phyloP scores from a whole-genome alignment of 1,140 invertebrate species.

The Acarapis woodi region DNA sequence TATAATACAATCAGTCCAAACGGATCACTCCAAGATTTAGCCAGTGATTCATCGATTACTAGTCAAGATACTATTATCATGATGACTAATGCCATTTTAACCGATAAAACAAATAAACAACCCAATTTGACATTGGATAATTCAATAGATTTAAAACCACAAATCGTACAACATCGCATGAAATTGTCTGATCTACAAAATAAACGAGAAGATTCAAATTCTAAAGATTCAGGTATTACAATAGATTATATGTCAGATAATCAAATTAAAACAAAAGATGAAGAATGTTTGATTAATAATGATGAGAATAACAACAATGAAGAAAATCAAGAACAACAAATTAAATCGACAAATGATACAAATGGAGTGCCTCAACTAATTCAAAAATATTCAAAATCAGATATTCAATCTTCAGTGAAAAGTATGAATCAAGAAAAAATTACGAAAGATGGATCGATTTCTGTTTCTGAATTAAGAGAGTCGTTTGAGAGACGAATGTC shows the following conservation, averaged over 20 bases:
- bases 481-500: neutral
- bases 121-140: neutral
- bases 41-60: constrained; percentile 10
- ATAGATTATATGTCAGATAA: no score
- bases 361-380: neutral
- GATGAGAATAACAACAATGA: no score
- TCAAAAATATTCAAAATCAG: neutral
- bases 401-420: neutral
- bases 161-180: no score
- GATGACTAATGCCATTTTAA: constrained; percentile 4
- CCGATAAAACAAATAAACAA: neutral
- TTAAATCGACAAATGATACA: neutral
- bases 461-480: neutral
- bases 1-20: constrained; percentile 6
- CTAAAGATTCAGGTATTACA: no score
- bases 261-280: no score
- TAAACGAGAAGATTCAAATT: no score
- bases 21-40: constrained; percentile 9
- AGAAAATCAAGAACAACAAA: no score
- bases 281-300: no score
- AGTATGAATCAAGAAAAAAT: neutral
- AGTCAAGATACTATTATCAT: constrained; percentile 11
- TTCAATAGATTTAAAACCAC: neutral
- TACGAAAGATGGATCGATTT: neutral
- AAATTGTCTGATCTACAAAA: no score